These are phyloP conservation scores for Perccottus glenii DNA, from an alignment of 2,113 vertebrate species.

Conservation along the genomic window DNA sequence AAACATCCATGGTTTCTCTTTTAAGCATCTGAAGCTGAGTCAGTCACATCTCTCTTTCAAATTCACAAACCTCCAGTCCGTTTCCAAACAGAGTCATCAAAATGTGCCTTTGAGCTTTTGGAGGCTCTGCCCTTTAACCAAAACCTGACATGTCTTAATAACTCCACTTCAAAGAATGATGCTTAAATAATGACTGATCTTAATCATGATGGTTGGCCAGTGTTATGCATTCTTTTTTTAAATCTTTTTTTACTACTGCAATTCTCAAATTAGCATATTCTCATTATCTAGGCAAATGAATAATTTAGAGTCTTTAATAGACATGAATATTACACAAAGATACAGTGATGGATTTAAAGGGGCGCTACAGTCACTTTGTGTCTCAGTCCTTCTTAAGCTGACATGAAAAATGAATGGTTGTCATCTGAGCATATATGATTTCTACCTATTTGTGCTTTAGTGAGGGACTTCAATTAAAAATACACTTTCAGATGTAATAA, in stretches of 20 bases:
- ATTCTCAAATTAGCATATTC: constrained; percentile 90
- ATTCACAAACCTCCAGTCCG: too few relatives aligned
- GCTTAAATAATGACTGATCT: constrained; percentile 86
- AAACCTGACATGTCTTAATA: constrained; percentile 73
- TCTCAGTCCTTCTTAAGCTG: constrained; percentile 71
- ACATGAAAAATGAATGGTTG: constrained; percentile 80
- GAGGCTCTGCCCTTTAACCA: constrained; percentile 62
- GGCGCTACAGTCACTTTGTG: constrained; percentile 76
- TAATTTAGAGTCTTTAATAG: constrained; percentile 84
- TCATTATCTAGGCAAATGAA: constrained; percentile 88
- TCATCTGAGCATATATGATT: neutral
- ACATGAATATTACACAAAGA: constrained; percentile 79
- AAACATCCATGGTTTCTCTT: too few relatives aligned
- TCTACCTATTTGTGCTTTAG: too few relatives aligned
- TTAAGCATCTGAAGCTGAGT: too few relatives aligned
- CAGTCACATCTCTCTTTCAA: too few relatives aligned
- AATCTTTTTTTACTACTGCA: constrained; percentile 41
- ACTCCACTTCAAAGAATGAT: constrained; percentile 84
- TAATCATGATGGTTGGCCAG: constrained; percentile 86
- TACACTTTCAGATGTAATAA: too few relatives aligned
- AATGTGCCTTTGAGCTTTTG: constrained; percentile 62
- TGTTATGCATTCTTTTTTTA: constrained; percentile 85
- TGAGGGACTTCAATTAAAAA: too few relatives aligned
- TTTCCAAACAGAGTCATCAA: constrained; percentile 67
- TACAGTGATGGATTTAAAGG: constrained; percentile 80